These are phyloP conservation scores for Puffinus mauretanicus DNA, from an alignment of 2,113 vertebrate species.

Conservation along the genomic window DNA sequence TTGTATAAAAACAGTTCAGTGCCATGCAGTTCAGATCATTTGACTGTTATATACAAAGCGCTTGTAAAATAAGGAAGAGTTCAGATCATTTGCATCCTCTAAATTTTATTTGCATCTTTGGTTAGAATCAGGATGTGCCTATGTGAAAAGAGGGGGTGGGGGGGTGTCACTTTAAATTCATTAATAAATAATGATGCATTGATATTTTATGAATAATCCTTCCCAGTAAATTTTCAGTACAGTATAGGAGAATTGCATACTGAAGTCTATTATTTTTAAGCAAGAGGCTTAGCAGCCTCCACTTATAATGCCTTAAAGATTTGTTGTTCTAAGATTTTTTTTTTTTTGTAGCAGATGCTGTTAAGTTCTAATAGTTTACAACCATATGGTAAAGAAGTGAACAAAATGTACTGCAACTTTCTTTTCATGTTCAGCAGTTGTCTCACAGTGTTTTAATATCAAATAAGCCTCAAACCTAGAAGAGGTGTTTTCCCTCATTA, in stretches of 20 bases:
- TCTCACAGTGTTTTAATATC: background rate
- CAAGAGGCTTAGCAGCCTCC: background rate
- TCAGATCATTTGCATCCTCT: background rate
- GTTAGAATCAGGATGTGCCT: background rate
- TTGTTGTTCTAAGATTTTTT: background rate
- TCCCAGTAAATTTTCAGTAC: background rate
- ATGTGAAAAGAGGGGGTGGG: background rate
- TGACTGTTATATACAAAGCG: background rate
- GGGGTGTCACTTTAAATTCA: background rate
- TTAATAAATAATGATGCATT: background rate
- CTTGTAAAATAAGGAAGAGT: background rate
- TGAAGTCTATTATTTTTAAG: background rate
- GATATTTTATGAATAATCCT: slow-evolving; percentile 2
- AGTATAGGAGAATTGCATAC: background rate
- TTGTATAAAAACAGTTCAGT: background rate
- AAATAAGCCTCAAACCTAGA: background rate
- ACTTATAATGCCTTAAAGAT: background rate
- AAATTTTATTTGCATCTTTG: background rate
- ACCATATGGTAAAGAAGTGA: background rate
- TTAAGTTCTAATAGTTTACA: background rate
- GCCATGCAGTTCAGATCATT: background rate
- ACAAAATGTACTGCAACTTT: background rate
- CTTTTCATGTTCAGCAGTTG: background rate
- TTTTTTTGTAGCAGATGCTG: background rate
- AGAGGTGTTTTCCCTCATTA: background rate